A percentile compares a stretch with the other conserved stretches of the same genome.
phyloP scores from a whole-genome alignment of 2,113 vertebrate species.

The Pyxicephalus adspersus region DNA sequence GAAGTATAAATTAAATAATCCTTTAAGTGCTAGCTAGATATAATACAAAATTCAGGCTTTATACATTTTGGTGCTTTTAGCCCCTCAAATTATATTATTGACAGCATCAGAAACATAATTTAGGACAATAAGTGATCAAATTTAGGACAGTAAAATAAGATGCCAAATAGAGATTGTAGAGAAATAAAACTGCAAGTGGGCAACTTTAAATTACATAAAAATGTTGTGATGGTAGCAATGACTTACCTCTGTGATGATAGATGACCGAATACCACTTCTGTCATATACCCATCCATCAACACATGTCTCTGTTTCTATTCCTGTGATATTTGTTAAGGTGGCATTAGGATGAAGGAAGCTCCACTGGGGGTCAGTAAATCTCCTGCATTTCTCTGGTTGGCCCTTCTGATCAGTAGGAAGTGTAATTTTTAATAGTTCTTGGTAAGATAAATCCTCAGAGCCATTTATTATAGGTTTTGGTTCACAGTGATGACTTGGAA shows the following conservation, averaged over 20 bases:
- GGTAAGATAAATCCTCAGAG: accelerated
- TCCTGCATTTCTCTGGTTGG: neutral
- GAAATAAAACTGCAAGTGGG: too few relatives aligned
- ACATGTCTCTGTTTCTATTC: neutral
- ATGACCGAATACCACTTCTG: conserved; percentile 18
- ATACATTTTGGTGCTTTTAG: too few relatives aligned
- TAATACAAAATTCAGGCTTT: too few relatives aligned
- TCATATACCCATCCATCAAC: conserved; percentile 42
- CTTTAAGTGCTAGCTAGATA: too few relatives aligned
- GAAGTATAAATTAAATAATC: neutral
- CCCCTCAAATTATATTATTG: too few relatives aligned
- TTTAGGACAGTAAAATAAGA: too few relatives aligned
- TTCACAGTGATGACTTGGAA: conserved; percentile 65
- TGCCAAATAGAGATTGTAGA: too few relatives aligned
- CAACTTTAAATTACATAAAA: too few relatives aligned
- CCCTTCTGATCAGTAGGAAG: neutral
- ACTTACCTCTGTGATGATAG: conserved; percentile 35
- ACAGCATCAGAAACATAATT: too few relatives aligned
- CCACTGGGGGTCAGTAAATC: conserved; percentile 26
- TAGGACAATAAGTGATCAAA: too few relatives aligned
- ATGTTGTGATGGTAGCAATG: too few relatives aligned
- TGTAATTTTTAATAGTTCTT: conserved; percentile 51
- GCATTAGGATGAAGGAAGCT: neutral
- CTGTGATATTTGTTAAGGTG: neutral
- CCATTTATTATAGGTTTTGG: neutral